Evolutionary conservation across 2,113 vertebrate species (phyloP).

Genomic region (Malaclemys terrapin): DNA sequence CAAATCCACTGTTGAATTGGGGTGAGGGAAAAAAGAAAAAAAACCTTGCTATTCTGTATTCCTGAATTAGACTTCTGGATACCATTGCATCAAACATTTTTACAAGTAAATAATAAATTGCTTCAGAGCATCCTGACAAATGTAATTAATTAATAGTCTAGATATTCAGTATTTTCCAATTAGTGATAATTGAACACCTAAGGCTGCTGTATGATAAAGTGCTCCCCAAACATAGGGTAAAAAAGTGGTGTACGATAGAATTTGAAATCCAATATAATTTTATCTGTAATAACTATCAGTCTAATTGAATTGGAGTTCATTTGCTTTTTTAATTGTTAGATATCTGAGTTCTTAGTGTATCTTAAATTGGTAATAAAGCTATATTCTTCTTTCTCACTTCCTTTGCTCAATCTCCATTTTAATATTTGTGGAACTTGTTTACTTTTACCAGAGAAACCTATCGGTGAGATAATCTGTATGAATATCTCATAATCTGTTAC

Average conservation of each 20-base stretch:
- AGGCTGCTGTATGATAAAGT: conserved; percentile 58
- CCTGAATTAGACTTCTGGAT: conserved; percentile 23
- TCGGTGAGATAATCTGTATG: background rate
- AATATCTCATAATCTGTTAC: background rate
- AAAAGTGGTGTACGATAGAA: background rate
- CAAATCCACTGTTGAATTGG: background rate
- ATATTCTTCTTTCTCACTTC: background rate
- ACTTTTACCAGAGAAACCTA: background rate
- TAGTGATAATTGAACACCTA: conserved; percentile 59
- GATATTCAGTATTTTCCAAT: conserved; percentile 61
- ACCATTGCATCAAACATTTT: conserved; percentile 26
- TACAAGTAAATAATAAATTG: conserved; percentile 53
- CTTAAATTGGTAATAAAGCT: background rate
- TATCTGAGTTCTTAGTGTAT: background rate
- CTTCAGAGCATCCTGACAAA: conserved; percentile 57
- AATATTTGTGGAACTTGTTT: background rate
- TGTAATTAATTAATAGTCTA: conserved; percentile 62
- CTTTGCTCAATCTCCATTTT: background rate
- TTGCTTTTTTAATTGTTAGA: background rate
- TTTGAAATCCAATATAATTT: conserved; percentile 26
- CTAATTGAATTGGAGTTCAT: background rate
- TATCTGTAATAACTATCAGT: background rate
- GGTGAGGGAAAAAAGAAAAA: background rate
- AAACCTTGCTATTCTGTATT: background rate
- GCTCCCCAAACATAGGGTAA: conserved; percentile 42